phyloP scores from a whole-genome alignment of 2,888 invertebrate species.

The Timema cristinae region DNA sequence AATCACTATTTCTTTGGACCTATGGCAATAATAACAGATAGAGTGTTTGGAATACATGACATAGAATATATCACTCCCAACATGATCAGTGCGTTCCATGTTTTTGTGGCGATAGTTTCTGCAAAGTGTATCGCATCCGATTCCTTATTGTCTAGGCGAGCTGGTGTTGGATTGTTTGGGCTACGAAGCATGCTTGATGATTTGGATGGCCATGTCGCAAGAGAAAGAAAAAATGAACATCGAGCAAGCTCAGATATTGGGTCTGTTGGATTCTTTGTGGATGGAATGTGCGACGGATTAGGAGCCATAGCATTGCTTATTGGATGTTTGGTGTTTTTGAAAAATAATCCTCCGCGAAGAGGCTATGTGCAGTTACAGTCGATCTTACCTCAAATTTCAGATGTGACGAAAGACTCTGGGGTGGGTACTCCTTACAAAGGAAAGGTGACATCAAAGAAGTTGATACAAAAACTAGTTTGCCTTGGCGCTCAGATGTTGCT shows the following conservation, averaged over 20 bases:
- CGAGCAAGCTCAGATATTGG: slow-evolving; percentile 80
- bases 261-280: slow-evolving; percentile 74
- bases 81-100: slow-evolving; percentile 76
- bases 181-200: slow-evolving; percentile 79
- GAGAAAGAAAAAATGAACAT: slow-evolving; percentile 67
- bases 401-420: slow-evolving; percentile 47
- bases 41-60: slow-evolving; percentile 59
- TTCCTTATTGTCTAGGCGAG: slow-evolving; percentile 62
- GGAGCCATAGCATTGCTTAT: slow-evolving; percentile 69
- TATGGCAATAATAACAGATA: slow-evolving; percentile 67
- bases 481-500: slow-evolving; percentile 68
- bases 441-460: slow-evolving; percentile 62
- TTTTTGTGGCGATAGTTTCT: slow-evolving; percentile 68
- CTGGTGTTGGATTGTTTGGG: slow-evolving; percentile 75
- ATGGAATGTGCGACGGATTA: slow-evolving; percentile 75
- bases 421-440: slow-evolving; percentile 61
- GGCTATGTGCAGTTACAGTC: slow-evolving; percentile 67
- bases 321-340: slow-evolving; percentile 65
- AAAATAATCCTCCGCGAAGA: slow-evolving; percentile 66
- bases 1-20: slow-evolving; percentile 83
- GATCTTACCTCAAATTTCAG: slow-evolving; percentile 49
- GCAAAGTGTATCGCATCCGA: slow-evolving; percentile 72
- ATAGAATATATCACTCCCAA: slow-evolving; percentile 69
- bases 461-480: slow-evolving; percentile 60
- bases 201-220: slow-evolving; percentile 81